phyloP scores from a whole-genome alignment of 2,888 invertebrate species.

The Amphipoea oculea region DNA sequence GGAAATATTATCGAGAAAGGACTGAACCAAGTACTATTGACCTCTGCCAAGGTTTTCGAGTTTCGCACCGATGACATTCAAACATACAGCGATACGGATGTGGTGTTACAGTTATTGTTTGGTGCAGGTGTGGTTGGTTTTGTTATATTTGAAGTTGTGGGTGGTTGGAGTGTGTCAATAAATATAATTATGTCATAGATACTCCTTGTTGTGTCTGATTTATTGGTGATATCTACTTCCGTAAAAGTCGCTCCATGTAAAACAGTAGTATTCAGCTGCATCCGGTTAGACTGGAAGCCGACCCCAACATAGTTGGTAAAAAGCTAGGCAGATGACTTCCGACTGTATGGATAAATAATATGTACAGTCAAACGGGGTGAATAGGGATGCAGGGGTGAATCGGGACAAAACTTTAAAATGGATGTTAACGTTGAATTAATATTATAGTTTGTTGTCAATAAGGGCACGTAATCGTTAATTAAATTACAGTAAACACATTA shows the following conservation, averaged over 20 bases:
- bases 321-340: background rate
- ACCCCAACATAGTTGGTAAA: background rate
- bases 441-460: too few species aligned
- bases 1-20: constrained; percentile 72
- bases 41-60: constrained; percentile 80
- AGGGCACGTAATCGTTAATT: too few species aligned
- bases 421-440: too few species aligned
- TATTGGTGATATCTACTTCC: constrained; percentile 4
- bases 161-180: constrained; percentile 20
- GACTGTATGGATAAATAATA: background rate
- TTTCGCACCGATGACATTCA: constrained; percentile 75
- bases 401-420: too few species aligned
- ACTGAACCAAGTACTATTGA: constrained; percentile 72
- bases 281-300: background rate
- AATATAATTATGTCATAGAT: background rate
- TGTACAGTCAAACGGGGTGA: too few species aligned
- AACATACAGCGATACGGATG: constrained; percentile 77
- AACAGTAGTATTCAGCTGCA: background rate
- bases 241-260: background rate
- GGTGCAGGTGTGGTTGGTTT: constrained; percentile 14
- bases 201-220: too few species aligned
- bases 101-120: constrained; percentile 63
- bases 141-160: constrained; percentile 4
- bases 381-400: too few species aligned
- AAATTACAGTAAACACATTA: too few species aligned